These are phyloP conservation scores for Clarias platycephalus DNA, from an alignment of 2,797 vertebrate genomes.

Conservation along the genomic window DNA sequence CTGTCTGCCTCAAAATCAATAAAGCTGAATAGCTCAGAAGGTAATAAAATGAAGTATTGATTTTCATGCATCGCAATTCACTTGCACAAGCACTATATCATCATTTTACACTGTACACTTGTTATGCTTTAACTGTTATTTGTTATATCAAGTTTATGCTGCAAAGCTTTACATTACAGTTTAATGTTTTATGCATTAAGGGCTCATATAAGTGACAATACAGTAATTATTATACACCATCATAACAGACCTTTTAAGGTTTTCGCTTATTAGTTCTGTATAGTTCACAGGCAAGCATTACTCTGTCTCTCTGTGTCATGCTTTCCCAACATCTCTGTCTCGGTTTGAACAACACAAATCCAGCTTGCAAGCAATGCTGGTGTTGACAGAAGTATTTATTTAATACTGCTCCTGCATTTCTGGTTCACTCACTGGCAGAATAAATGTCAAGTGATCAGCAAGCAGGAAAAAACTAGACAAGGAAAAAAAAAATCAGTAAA, in stretches of 20 bases:
- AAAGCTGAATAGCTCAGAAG: conserved; percentile 30
- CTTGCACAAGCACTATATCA: conserved; percentile 42
- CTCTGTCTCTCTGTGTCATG: neutral
- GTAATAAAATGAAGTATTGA: conserved; percentile 55
- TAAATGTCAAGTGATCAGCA: conserved; percentile 1
- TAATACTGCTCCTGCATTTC: neutral
- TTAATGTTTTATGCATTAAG: neutral
- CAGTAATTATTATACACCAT: neutral
- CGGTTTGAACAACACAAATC: neutral
- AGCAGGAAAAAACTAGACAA: neutral
- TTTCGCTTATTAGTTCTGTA: neutral
- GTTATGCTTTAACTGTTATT: neutral
- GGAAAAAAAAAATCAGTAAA: neutral
- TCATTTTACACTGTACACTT: conserved; percentile 21
- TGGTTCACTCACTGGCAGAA: neutral
- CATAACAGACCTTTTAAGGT: neutral
- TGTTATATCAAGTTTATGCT: neutral
- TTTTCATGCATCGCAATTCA: conserved; percentile 48
- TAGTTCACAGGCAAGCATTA: neutral
- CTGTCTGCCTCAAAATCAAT: conserved; percentile 38
- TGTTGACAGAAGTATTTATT: neutral
- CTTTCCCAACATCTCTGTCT: neutral
- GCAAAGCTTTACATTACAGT: neutral
- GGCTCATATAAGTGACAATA: neutral
- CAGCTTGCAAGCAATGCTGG: neutral